These are phyloP conservation scores for Chaetodon trifasciatus DNA, from an alignment of 2,797 vertebrate species.

Conservation along the genomic window DNA sequence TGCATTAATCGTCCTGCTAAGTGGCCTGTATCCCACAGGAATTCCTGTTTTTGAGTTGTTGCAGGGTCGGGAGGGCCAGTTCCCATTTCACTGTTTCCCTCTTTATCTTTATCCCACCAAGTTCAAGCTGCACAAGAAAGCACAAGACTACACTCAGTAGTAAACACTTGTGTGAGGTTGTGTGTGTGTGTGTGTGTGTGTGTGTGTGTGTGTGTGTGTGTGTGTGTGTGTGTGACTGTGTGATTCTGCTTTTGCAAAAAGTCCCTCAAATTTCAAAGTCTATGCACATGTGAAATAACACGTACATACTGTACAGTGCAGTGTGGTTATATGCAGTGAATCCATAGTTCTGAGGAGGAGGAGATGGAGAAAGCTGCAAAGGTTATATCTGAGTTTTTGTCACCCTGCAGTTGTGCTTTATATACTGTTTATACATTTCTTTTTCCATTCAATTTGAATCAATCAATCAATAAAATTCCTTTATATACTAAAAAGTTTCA, in stretches of 20 bases:
- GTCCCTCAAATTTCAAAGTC: slow-evolving; percentile 9
- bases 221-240: background rate
- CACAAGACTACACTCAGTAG: slow-evolving; percentile 16
- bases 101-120: slow-evolving; percentile 18
- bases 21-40: slow-evolving; percentile 81
- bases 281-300: slow-evolving; percentile 11
- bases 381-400: background rate
- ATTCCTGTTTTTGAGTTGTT: slow-evolving; percentile 82
- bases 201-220: background rate
- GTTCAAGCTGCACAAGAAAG: slow-evolving; percentile 22
- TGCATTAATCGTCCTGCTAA: slow-evolving; percentile 75
- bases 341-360: too few species aligned
- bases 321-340: background rate
- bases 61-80: slow-evolving; percentile 56
- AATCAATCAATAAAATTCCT: background rate
- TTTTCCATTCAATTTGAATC: background rate
- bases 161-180: background rate
- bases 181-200: background rate
- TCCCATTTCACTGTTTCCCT: slow-evolving; percentile 62
- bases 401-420: background rate
- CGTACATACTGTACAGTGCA: background rate
- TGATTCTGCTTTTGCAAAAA: background rate
- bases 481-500: background rate
- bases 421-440: background rate
- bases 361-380: background rate